Base-by-base conservation (phyloP, 2,888 invertebrate species). In the Hypena proboscidalis region DNA sequence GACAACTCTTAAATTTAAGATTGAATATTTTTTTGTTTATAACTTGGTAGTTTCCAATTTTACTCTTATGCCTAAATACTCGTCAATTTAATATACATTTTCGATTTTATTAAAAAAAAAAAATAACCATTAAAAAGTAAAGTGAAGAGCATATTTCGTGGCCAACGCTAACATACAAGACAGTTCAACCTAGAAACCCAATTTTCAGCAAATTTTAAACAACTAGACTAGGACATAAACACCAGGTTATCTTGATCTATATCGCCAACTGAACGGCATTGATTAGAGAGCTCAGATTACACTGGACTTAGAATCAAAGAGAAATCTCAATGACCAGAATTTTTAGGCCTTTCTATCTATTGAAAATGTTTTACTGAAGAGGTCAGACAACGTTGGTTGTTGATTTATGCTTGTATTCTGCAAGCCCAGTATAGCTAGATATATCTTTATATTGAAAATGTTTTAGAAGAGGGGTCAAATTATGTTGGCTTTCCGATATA, bases 121-220 rank as follows among this genome's bases (percentile, higher is more conserved):
- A n/a, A 2, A 5, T 34, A 25, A n/a, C 14, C 8, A 17, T 3
- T 15, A 9, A 30, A 17, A 30, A 37, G 23, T 29, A 37, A 10
- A 41, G 8, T n/a, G 14, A 41, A 17, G n/a, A 19, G 15, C 49
- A 19, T 29, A 37, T 67, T 73, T 70, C 53, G 39, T 68, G 58
- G 71, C 70, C 70, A 45, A 46, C 38, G n/a, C 23, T 44, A 46
- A 60, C 49, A 58, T 49, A 70, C 40, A 66, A 58, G 63, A 53
- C 35, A 52, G 74, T 74, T 75, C 73, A 77, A 71, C 82, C 82
- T 57, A 73, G 62, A 80, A 78, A 83, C 83, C 83, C 47, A 70
- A 73, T 80, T 82, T 67, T 52, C 58, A 8, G 10, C 21, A 19
- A 50, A 45, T 53, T 50, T 29, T 48, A 46, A 50, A 46, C 43